These are phyloP conservation scores for Taenaris catops DNA, from an alignment of 2,888 invertebrate species.

Conservation along the genomic window DNA sequence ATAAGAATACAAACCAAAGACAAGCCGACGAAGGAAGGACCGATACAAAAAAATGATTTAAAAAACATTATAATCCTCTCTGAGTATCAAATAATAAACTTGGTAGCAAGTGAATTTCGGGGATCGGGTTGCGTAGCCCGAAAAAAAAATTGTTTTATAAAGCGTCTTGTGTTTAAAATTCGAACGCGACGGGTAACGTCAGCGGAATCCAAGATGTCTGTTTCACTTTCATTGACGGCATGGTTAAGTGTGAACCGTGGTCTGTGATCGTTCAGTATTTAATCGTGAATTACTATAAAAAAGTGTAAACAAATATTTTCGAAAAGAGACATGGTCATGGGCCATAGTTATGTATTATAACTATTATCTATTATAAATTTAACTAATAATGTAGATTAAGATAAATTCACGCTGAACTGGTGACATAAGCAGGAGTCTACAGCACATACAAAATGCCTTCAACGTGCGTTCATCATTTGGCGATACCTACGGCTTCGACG, in stretches of 20 bases:
- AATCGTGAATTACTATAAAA: too few species aligned
- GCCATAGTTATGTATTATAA: too few species aligned
- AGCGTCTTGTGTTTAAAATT: conserved; percentile 61
- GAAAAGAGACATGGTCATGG: too few species aligned
- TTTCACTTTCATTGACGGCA: conserved; percentile 48
- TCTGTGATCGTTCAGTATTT: too few species aligned
- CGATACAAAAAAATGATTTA: conserved; percentile 36
- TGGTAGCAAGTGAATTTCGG: conserved; percentile 77
- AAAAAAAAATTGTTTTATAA: conserved; percentile 42
- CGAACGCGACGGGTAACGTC: conserved; percentile 66
- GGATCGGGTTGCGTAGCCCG: conserved; percentile 65
- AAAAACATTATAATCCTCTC: conserved; percentile 55
- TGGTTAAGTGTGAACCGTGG: conserved; percentile 9
- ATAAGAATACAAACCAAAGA: conserved; percentile 61
- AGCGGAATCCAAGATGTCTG: conserved; percentile 37
- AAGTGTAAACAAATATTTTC: too few species aligned
- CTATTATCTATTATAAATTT: too few species aligned
- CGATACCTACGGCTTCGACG: too few species aligned
- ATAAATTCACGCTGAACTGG: too few species aligned
- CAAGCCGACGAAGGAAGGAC: conserved; percentile 55
- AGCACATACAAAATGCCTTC: too few species aligned
- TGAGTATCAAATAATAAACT: conserved; percentile 78
- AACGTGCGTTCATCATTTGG: too few species aligned
- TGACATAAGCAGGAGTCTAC: too few species aligned
- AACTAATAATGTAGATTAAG: too few species aligned